These are phyloP conservation scores for Portunus trituberculatus DNA, from an alignment of 1,140 invertebrate species.

Conservation along the genomic window DNA sequence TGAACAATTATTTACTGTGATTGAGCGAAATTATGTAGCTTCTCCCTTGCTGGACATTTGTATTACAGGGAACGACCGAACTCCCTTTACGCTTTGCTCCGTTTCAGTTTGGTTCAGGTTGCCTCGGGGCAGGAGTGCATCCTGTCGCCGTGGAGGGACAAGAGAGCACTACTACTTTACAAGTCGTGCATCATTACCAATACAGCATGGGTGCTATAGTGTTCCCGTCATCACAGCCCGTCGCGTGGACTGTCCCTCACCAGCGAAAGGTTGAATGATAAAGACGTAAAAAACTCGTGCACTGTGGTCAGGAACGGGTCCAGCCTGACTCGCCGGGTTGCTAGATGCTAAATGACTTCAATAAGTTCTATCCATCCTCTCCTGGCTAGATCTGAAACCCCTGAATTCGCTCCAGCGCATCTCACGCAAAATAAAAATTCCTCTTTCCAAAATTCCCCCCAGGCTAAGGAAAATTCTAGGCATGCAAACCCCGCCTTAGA, in stretches of 20 bases:
- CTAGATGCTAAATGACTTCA: conserved; percentile 72
- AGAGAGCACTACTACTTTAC: conserved; percentile 16
- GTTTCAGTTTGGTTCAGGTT: conserved; percentile 59
- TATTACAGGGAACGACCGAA: conserved; percentile 62
- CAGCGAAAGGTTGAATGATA: conserved; percentile 58
- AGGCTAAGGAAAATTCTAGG: no score
- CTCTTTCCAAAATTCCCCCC: neutral
- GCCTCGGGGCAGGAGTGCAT: neutral
- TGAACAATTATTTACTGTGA: conserved; percentile 75
- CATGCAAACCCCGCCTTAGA: neutral
- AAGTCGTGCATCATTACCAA: conserved; percentile 38
- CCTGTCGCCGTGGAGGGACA: neutral
- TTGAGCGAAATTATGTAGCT: conserved; percentile 75
- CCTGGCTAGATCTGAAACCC: conserved; percentile 45
- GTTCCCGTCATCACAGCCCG: neutral
- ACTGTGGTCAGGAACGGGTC: conserved; percentile 43
- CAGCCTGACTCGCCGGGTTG: conserved; percentile 46
- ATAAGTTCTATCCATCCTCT: conserved; percentile 62
- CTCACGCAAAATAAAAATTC: conserved; percentile 37
- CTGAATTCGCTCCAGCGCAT: conserved; percentile 48
- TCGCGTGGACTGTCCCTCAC: neutral
- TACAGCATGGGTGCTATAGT: conserved; percentile 18
- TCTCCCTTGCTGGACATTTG: conserved; percentile 73
- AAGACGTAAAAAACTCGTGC: conserved; percentile 60
- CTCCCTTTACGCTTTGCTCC: neutral